A percentile compares a stretch with the other conserved stretches of the same genome.
Conservation (phyloP, 2,113 vertebrate species). For the Haemorhous mexicanus region DNA sequence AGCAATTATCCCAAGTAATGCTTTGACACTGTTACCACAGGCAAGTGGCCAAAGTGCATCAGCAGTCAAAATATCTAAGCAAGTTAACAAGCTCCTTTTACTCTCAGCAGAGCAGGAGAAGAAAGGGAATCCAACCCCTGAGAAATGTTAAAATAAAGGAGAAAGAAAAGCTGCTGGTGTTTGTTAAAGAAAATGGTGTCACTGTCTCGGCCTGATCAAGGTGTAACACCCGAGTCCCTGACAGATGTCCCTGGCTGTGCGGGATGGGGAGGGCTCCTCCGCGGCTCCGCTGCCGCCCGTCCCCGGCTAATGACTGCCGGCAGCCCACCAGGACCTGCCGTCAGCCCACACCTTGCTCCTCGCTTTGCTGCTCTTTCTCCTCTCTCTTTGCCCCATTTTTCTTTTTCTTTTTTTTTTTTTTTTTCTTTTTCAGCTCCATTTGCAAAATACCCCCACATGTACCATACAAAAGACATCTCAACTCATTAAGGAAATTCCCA, state of each 20-base stretch:
- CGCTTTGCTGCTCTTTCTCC: slow-evolving; percentile 50
- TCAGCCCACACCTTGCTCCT: slow-evolving; percentile 80
- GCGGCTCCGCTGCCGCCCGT: slow-evolving; percentile 61
- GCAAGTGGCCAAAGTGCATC: slow-evolving; percentile 96
- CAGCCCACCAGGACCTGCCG: slow-evolving; percentile 54
- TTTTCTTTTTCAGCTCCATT: slow-evolving; percentile 69
- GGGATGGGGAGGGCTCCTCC: slow-evolving; percentile 69
- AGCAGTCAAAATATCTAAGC: slow-evolving; percentile 94
- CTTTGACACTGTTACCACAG: slow-evolving; percentile 97
- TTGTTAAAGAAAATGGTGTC: slow-evolving; percentile 87
- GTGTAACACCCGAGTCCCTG: slow-evolving; percentile 73
- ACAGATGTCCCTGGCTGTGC: slow-evolving; percentile 67
- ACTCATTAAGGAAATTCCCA: slow-evolving; percentile 98
- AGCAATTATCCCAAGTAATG: slow-evolving; percentile 99
- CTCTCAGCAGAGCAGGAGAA: slow-evolving; percentile 83
- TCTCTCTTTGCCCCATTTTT: slow-evolving; percentile 66
- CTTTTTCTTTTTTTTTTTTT: not conserved
- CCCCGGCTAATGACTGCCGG: slow-evolving; percentile 82
- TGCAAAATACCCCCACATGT: slow-evolving; percentile 80
- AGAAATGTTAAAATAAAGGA: slow-evolving; percentile 81
- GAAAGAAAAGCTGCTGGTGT: slow-evolving; percentile 81
- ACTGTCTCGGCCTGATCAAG: slow-evolving; percentile 84
- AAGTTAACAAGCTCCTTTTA: slow-evolving; percentile 98
- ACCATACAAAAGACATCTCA: slow-evolving; percentile 90
- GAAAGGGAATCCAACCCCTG: slow-evolving; percentile 86